phyloP scores from a whole-genome alignment of 2,797 vertebrate genomes.

The Tangara arthus region DNA sequence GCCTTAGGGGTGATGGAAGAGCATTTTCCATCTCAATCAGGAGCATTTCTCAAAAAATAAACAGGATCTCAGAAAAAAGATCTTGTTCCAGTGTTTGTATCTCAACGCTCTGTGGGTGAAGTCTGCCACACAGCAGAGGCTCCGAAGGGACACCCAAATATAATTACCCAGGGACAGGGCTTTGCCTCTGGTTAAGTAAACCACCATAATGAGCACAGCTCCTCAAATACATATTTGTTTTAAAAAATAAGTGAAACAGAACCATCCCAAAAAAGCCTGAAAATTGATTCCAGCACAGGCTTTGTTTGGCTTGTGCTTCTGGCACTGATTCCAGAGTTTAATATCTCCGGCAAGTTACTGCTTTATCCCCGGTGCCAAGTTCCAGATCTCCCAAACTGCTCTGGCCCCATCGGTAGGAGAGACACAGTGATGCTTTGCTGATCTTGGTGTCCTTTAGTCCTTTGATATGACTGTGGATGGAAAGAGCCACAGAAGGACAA shows the following conservation, averaged over 20 bases:
- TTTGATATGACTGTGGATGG: neutral
- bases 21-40: conserved; percentile 52
- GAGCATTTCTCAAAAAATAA: conserved; percentile 49
- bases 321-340: neutral
- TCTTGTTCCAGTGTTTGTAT: neutral
- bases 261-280: conserved; percentile 51
- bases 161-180: neutral
- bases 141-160: neutral
- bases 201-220: conserved; percentile 12
- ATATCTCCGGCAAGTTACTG: neutral
- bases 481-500: neutral
- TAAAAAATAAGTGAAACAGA: conserved; percentile 49
- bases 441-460: neutral
- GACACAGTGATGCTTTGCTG: neutral
- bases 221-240: conserved; percentile 53
- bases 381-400: neutral
- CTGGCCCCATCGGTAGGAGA: neutral
- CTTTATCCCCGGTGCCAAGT: neutral
- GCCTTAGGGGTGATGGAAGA: conserved; percentile 45
- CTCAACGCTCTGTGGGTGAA: neutral
- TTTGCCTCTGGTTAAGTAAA: neutral
- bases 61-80: conserved; percentile 8
- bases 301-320: conserved; percentile 55
- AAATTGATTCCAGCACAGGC: conserved; percentile 53
- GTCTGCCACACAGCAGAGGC: neutral